Evolutionary conservation across 2,888 invertebrate genomes (phyloP).

Genomic region (Drosophila barbarae): DNA sequence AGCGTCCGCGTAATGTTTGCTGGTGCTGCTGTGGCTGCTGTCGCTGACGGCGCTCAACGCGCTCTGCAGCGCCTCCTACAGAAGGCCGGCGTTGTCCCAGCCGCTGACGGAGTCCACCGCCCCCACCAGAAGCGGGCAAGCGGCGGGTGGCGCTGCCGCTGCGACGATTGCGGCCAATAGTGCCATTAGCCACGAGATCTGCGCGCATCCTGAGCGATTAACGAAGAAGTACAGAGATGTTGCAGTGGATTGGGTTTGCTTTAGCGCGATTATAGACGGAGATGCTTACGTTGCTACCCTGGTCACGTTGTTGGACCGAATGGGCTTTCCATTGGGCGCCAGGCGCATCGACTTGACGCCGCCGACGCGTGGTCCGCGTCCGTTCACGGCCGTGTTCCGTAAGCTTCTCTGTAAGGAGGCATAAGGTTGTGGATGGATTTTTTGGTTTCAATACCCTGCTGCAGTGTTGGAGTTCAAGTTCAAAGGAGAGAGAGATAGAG

Average conservation of each 20-base stretch:
- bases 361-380: slow-evolving; percentile 63
- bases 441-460: slow-evolving; percentile 46
- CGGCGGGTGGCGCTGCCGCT: slow-evolving; percentile 64
- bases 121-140: slow-evolving; percentile 60
- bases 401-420: slow-evolving; percentile 80
- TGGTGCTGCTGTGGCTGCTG: slow-evolving; percentile 41
- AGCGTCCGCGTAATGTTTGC: slow-evolving; percentile 56
- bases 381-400: slow-evolving; percentile 66
- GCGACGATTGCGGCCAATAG: slow-evolving; percentile 42
- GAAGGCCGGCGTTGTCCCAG: slow-evolving; percentile 67
- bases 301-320: slow-evolving; percentile 77
- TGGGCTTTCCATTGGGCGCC: slow-evolving; percentile 76
- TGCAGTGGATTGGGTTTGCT: slow-evolving; percentile 52
- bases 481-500: slow-evolving; percentile 31
- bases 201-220: slow-evolving; percentile 79
- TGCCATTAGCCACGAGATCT: slow-evolving; percentile 71
- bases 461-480: slow-evolving; percentile 34
- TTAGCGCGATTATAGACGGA: slow-evolving; percentile 32
- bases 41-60: slow-evolving; percentile 66
- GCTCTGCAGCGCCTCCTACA: slow-evolving; percentile 71
- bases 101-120: slow-evolving; percentile 62
- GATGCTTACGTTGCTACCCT: slow-evolving; percentile 80
- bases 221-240: slow-evolving; percentile 58
- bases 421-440: slow-evolving; percentile 72
- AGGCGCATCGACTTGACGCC: slow-evolving; percentile 76